Evolutionary conservation across 2,113 vertebrate species (phyloP).

Genomic region (Pyxicephalus adspersus): DNA sequence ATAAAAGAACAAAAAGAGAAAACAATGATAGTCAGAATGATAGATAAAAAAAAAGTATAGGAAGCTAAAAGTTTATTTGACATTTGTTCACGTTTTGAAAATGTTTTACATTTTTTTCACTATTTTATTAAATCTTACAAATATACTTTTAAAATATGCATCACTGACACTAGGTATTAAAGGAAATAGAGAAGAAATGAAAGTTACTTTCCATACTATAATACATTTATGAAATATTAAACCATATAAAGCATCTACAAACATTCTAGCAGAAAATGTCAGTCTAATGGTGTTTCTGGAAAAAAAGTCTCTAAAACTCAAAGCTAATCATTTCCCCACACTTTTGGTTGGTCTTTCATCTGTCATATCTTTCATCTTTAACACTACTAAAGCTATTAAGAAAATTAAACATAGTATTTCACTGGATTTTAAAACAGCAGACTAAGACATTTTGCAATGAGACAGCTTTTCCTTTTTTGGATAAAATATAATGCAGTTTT

Average conservation of each 20-base stretch:
- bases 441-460: constrained; percentile 10
- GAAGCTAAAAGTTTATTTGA: too few relatives aligned
- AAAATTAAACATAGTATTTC: constrained; percentile 16
- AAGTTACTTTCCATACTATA: too few relatives aligned
- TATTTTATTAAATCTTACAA: too few relatives aligned
- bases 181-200: too few relatives aligned
- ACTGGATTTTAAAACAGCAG: neutral
- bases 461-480: neutral
- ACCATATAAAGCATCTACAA: neutral
- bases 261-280: neutral
- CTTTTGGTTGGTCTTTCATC: neutral
- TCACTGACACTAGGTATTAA: too few relatives aligned
- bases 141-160: too few relatives aligned
- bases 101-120: too few relatives aligned
- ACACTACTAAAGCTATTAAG: constrained; percentile 18
- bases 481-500: neutral
- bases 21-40: too few relatives aligned
- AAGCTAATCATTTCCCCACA: neutral
- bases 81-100: too few relatives aligned
- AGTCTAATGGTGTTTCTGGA: neutral
- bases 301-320: neutral
- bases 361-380: constrained; percentile 1
- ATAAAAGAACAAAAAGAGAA: too few relatives aligned
- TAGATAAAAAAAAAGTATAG: too few relatives aligned
- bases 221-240: too few relatives aligned